phyloP scores from a whole-genome alignment of 1,140 invertebrate genomes.

The Adelges cooleyi region DNA sequence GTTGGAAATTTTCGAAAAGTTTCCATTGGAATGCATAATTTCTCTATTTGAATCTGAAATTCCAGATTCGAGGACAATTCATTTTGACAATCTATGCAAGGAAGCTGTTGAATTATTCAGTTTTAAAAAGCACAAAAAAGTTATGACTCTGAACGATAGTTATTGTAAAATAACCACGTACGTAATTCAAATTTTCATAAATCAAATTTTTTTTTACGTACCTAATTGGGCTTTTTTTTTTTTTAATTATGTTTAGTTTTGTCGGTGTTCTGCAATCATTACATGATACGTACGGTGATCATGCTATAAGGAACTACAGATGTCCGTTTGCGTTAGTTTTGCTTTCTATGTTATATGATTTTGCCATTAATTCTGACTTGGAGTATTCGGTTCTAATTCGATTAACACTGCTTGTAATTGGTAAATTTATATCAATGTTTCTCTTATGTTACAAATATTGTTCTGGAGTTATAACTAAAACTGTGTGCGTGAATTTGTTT shows the following conservation, averaged over 20 bases:
- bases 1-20: neutral
- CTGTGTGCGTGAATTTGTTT: no score
- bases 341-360: neutral
- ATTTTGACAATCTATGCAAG: neutral
- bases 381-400: neutral
- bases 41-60: neutral
- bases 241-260: neutral
- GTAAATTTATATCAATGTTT: no score
- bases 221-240: no score
- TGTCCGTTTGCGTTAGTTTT: neutral
- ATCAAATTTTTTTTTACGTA: no score
- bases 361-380: neutral
- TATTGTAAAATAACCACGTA: neutral
- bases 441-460: no score
- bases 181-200: no score
- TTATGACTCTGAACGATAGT: no score
- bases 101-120: neutral
- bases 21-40: neutral
- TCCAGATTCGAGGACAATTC: no score
- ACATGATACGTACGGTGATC: neutral
- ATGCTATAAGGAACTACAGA: neutral
- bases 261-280: neutral
- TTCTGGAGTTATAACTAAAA: no score
- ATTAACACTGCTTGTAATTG: neutral
- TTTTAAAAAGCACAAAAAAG: neutral